Percentiles rank a stretch among this genome's conserved stretches.
These are phyloP conservation scores for Drosophila paulistorum DNA, from an alignment of 1,140 invertebrate genomes.

Conservation along the genomic window DNA sequence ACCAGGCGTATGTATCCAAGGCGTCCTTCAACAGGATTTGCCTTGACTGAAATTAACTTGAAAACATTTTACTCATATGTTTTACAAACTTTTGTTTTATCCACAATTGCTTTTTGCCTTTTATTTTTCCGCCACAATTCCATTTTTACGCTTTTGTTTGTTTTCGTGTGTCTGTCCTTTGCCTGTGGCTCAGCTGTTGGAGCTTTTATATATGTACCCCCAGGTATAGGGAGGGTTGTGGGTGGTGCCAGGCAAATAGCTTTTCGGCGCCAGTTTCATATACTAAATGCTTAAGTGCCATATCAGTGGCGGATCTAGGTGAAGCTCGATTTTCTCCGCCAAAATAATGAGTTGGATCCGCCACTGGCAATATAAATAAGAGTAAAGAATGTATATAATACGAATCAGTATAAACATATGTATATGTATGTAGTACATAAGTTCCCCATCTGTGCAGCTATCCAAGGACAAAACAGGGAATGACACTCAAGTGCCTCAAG, in stretches of 20 bases:
- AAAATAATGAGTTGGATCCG: too few relatives aligned
- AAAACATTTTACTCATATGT: conserved; percentile 8
- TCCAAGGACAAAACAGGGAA: not conserved
- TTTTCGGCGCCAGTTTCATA: conserved; percentile 64
- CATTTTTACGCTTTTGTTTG: conserved; percentile 37
- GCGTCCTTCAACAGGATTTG: conserved; percentile 60
- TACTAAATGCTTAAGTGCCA: conserved; percentile 12
- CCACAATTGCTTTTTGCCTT: conserved; percentile 47
- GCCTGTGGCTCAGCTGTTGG: conserved; percentile 64
- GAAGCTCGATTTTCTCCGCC: too few relatives aligned
- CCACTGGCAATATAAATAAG: not conserved
- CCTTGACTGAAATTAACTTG: conserved; percentile 55
- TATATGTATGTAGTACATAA: not conserved
- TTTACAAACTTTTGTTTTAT: conserved; percentile 25
- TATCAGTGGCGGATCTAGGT: too few relatives aligned
- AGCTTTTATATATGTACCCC: not conserved
- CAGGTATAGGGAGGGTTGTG: not conserved
- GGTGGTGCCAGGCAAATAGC: conserved; percentile 33
- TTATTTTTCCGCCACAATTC: conserved; percentile 1
- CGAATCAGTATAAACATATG: too few relatives aligned
- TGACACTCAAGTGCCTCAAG: conserved; percentile 2
- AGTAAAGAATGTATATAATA: conserved; percentile 6
- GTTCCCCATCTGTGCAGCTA: conserved; percentile 1
- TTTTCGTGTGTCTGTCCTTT: conserved; percentile 52
- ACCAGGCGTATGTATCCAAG: not conserved